Evolutionary conservation across 2,797 vertebrate species (phyloP), one percentile per base, ranked within the genome.

Genomic region (Myiotriccus ornatus): DNA sequence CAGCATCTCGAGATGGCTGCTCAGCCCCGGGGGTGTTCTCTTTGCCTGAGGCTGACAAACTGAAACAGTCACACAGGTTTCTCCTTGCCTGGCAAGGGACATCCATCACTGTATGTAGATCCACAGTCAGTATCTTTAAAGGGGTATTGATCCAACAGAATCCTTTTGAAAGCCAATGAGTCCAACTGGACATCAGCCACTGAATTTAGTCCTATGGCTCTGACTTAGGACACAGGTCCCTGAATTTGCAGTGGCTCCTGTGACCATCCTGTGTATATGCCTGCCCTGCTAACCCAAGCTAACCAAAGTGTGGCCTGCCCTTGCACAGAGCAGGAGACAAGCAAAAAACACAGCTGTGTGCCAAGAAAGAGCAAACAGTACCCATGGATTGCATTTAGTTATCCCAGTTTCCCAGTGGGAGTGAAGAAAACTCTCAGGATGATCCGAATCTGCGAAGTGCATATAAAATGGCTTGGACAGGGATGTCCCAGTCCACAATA

Each of bases 401-500:
- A 39, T 52, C n/a, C 34, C 6, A 13, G 19, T 43, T 79, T 82
- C 46, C 52, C 7, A 1, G 13, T 3, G 22, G 28, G 35, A 52
- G 20, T 4, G 12, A 67, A 70, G 69, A 70, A 12, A 22, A 30
- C 27, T 13, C 44, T 47, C 8, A 11, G 11, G 67, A n/a, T 82
- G 10, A 64, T 14, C 20, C 14, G 32, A 27, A 4, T n/a, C 21
- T 74, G 12, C 10, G 15, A 52, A 7, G 2, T 15, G 8, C 22
- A 8, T 0, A 0, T 47, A 59, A 75, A 75, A 37, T 5, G 27
- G 3, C 30, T 25, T 27, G 46, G 49, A 34, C 11, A 32, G 41
- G 6, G 6, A 19, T 9, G 34, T 32, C 23, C 59, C 32, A 25
- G 34, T 22, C 27, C 65, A 55, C 21, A 57, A 5, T 9, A 67